Evolutionary conservation across 1,140 invertebrate species (phyloP).

Genomic region (Bombus huntii): DNA sequence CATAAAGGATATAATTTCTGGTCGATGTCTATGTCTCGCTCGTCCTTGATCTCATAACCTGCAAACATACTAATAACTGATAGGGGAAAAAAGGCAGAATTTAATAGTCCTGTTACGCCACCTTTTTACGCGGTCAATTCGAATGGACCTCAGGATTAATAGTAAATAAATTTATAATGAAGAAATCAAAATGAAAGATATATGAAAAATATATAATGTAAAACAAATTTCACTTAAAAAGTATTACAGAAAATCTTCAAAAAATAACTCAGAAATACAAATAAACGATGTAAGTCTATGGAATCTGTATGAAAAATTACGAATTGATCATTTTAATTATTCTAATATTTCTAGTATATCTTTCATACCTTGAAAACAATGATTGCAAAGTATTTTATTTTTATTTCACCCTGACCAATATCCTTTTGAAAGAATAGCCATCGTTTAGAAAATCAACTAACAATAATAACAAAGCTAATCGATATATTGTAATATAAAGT

Average conservation of each 20-base stretch:
- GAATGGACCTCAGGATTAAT: neutral
- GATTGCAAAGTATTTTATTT: neutral
- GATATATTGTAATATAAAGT: neutral
- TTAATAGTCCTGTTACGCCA: neutral
- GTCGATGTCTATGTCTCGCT: no score
- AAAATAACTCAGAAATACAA: no score
- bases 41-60: constrained; percentile 32
- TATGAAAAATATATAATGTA: neutral
- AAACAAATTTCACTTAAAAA: neutral
- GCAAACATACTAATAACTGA: constrained; percentile 10
- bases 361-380: neutral
- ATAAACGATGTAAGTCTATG: neutral
- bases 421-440: neutral
- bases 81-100: no score
- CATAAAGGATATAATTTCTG: neutral
- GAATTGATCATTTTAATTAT: neutral
- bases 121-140: constrained; percentile 13
- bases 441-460: neutral
- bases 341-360: neutral
- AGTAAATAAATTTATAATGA: neutral
- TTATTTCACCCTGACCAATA: neutral
- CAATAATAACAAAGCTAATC: neutral
- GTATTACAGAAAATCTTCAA: no score
- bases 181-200: neutral
- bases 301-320: neutral